Conservation (phyloP, 2,888 invertebrate species). For the Erebia aethiops region DNA sequence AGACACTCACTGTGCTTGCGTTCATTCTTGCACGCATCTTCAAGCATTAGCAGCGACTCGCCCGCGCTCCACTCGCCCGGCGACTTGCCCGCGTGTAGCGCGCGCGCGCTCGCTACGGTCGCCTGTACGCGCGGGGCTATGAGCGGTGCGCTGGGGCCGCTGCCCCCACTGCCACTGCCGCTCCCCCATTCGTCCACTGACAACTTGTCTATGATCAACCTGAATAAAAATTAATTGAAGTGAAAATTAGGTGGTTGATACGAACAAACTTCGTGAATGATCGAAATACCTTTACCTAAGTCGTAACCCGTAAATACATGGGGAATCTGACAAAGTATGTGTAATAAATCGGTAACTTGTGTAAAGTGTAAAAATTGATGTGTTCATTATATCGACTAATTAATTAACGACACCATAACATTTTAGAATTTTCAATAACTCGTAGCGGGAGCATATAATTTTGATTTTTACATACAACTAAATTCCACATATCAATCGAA, state of each 20-base stretch:
- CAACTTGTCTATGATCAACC: constrained; percentile 78
- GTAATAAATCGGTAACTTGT: no score
- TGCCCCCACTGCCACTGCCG: constrained; percentile 34
- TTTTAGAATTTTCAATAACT: no score
- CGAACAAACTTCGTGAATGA: no score
- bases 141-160: constrained; percentile 38
- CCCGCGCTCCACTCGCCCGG: constrained; percentile 78
- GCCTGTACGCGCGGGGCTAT: constrained; percentile 44
- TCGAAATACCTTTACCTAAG: no score
- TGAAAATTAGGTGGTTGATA: no score
- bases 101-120: constrained; percentile 46
- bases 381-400: no score
- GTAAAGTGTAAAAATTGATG: no score
- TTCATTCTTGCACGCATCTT: constrained; percentile 77
- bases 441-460: no score
- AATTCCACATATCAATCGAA: not conserved
- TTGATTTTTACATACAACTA: no score
- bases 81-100: constrained; percentile 73
- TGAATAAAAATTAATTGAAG: constrained; percentile 37
- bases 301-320: no score
- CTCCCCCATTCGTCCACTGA: constrained; percentile 64
- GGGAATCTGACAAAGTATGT: no score
- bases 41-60: constrained; percentile 76
- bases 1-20: constrained; percentile 69
- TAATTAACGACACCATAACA: no score